Evolutionary conservation across 2,888 invertebrate genomes (phyloP).

Genomic region (Leptinotarsa tumamoca): DNA sequence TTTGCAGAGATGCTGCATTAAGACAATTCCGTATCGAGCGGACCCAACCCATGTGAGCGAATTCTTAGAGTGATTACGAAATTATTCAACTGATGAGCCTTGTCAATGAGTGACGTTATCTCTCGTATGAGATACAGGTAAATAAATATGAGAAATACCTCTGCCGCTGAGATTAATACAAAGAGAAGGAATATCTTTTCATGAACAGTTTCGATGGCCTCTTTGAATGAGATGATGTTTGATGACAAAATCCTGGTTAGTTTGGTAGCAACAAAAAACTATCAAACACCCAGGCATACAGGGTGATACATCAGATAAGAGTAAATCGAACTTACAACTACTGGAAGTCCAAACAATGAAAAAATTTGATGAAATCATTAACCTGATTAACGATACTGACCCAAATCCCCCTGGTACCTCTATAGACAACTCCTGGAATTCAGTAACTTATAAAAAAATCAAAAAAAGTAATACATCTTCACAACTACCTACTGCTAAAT

Average conservation of each 20-base stretch:
- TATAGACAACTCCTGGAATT: too few species aligned
- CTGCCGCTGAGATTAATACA: not conserved
- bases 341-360: too few species aligned
- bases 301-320: too few species aligned
- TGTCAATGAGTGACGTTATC: slow-evolving; percentile 19
- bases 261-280: too few species aligned
- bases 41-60: slow-evolving; percentile 14
- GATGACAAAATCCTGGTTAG: not conserved
- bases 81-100: slow-evolving; percentile 15
- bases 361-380: too few species aligned
- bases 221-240: not conserved
- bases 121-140: slow-evolving; percentile 5
- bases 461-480: too few species aligned
- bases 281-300: too few species aligned
- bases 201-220: not conserved
- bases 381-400: too few species aligned
- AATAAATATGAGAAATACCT: slow-evolving; percentile 26
- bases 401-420: too few species aligned
- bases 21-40: slow-evolving; percentile 31
- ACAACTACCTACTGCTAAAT: too few species aligned
- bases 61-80: slow-evolving; percentile 16
- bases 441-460: too few species aligned
- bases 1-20: slow-evolving; percentile 35
- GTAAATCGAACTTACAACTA: too few species aligned
- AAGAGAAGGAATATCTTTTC: not conserved